These are phyloP conservation scores for Microtus oregoni DNA, from an alignment of 2,113 vertebrate genomes.

Conservation along the genomic window DNA sequence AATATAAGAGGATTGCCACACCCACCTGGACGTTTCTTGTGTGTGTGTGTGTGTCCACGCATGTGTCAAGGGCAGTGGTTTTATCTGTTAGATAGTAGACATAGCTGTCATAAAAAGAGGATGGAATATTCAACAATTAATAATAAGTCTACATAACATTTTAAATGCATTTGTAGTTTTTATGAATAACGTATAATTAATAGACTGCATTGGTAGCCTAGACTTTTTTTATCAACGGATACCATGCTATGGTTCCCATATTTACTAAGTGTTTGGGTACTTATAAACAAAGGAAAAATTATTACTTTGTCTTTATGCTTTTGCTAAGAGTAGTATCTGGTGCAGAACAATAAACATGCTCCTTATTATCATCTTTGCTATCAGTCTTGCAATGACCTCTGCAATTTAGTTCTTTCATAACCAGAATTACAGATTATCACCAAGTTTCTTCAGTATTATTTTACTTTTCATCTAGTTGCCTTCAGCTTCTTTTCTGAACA, in stretches of 20 bases:
- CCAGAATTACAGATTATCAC: conserved; percentile 10
- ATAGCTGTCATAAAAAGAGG: background rate
- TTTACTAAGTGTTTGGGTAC: background rate
- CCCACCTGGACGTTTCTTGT: background rate
- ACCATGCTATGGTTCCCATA: background rate
- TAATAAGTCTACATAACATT: background rate
- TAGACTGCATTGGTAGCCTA: background rate
- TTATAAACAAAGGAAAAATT: background rate
- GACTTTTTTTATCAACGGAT: background rate
- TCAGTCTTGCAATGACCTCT: background rate
- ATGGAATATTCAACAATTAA: background rate
- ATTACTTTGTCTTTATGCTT: background rate
- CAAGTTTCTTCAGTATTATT: background rate
- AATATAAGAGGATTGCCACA: background rate
- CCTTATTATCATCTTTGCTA: background rate
- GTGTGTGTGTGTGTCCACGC: background rate
- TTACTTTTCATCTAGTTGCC: background rate
- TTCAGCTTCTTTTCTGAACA: background rate
- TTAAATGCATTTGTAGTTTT: background rate
- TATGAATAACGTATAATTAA: background rate
- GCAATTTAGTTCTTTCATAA: background rate
- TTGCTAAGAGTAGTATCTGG: background rate
- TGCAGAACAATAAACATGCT: background rate
- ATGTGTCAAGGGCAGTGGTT: background rate
- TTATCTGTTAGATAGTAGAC: background rate